A percentile compares a stretch with the other conserved stretches of the same genome.
phyloP scores from a whole-genome alignment of 2,888 invertebrate genomes.

The Myopa testacea region DNA sequence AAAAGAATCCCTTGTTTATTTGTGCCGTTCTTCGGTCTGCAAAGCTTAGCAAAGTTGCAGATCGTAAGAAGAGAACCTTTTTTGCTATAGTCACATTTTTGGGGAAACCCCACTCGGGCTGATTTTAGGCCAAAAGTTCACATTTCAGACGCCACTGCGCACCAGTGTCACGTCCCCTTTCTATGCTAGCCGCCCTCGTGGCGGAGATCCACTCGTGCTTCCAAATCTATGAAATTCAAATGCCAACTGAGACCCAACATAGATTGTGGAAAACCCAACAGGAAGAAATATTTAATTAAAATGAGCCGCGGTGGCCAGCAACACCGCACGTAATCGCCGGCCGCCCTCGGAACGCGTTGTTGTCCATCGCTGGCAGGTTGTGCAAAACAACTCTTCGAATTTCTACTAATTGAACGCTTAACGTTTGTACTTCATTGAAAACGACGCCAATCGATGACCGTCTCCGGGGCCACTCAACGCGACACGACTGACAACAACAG shows the following conservation, averaged over 20 bases:
- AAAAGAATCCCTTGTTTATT: neutral
- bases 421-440: slow-evolving; percentile 30
- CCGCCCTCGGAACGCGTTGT: slow-evolving; percentile 9
- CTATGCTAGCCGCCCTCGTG: neutral
- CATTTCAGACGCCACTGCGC: no score
- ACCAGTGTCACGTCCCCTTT: neutral
- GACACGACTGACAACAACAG: neutral
- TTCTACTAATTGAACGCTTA: slow-evolving; percentile 29
- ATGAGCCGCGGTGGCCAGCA: slow-evolving; percentile 56
- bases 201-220: slow-evolving; percentile 3
- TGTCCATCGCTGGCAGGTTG: neutral
- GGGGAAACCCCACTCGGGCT: no score
- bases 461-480: neutral
- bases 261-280: slow-evolving; percentile 61
- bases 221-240: slow-evolving; percentile 27
- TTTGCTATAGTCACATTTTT: no score
- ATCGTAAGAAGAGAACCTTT: no score
- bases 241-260: slow-evolving; percentile 26
- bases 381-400: slow-evolving; percentile 19
- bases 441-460: slow-evolving; percentile 34
- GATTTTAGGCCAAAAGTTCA: no score
- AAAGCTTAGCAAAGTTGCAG: neutral
- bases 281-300: slow-evolving; percentile 69
- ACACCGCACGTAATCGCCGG: slow-evolving; percentile 22
- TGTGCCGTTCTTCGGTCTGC: neutral